Evolutionary conservation across 2,797 vertebrate genomes (phyloP), one percentile per base, ranked within the genome.

Genomic region (Dicrostonyx torquatus): DNA sequence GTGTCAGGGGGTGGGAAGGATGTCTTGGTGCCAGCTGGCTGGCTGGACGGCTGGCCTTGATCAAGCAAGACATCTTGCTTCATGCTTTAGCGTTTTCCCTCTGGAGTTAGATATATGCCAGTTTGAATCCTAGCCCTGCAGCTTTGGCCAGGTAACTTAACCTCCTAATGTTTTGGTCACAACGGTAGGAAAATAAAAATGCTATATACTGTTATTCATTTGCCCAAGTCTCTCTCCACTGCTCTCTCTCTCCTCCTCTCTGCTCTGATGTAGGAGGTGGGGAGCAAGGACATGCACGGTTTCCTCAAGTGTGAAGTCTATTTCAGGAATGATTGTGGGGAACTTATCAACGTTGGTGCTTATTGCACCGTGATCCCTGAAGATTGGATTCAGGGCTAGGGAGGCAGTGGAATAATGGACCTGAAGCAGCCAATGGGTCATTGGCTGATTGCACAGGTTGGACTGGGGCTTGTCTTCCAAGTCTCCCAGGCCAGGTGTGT

Each of bases 281-380:
- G 45, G 48, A 60, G n/a, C 72, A 86, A 45, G 80, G 82, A 50
- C n/a, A 3, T 22, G 10, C 15, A 1, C 31, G 50, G 34, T 75
- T 76, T 70, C 77, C 68, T 90, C 37, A 80, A 55, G 45, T 29
- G 53, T 79, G 50, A 58, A 89, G 22, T 93, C 83, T 82, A 1
- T 89, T 93, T 96, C 89, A n/a, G 72, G 93, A 77, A 77, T 22
- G 70, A 91, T 4, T 89, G 31, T 43, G 55, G n/a, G 79, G 64
- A 79, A 26, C 72, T 68, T 18, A 7, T 5, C 22, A 53, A 10
- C 13, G 45, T n/a, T 15, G 4, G n/a, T 95, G 88, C 82, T 92
- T 90, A 90, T 58, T 89, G 88, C 83, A 37, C n/a, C 7, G 4
- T 73, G 82, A 92, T 95, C 85, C 95, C 80, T 53, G 80, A 70